Conservation (phyloP, 2,113 vertebrate species). For the Malaclemys terrapin region DNA sequence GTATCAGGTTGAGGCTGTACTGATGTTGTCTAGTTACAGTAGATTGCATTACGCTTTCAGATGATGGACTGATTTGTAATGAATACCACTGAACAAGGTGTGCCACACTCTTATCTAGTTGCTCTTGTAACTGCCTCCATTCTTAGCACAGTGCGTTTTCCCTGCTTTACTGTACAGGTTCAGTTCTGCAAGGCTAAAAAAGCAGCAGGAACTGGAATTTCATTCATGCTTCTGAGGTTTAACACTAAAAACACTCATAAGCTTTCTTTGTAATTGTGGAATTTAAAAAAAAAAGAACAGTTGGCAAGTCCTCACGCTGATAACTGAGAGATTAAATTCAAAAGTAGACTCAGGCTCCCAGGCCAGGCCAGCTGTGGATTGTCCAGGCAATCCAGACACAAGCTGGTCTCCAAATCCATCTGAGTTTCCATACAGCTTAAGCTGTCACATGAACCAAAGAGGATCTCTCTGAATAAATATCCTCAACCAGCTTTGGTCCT, state of each 20-base stretch:
- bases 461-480: constrained; percentile 7
- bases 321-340: background rate
- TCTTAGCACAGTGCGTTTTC: constrained; percentile 53
- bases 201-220: constrained; percentile 47
- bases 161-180: constrained; percentile 16
- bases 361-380: background rate
- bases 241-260: constrained; percentile 66
- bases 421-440: constrained; percentile 11
- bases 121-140: constrained; percentile 63
- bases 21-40: constrained; percentile 56
- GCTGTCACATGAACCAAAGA: background rate
- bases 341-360: background rate
- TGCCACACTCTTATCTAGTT: constrained; percentile 51
- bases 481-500: background rate
- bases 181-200: constrained; percentile 56
- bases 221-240: constrained; percentile 59
- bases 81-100: constrained; percentile 55
- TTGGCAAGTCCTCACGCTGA: constrained; percentile 19
- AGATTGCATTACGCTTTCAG: constrained; percentile 57
- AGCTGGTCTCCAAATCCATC: background rate
- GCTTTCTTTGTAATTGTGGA: constrained; percentile 11
- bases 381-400: background rate
- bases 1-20: constrained; percentile 35
- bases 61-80: constrained; percentile 47
- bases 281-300: background rate